A percentile compares a stretch with the other conserved stretches of the same genome.
phyloP scores from a whole-genome alignment of 2,113 vertebrate genomes.

The Oreocharis arfaki region DNA sequence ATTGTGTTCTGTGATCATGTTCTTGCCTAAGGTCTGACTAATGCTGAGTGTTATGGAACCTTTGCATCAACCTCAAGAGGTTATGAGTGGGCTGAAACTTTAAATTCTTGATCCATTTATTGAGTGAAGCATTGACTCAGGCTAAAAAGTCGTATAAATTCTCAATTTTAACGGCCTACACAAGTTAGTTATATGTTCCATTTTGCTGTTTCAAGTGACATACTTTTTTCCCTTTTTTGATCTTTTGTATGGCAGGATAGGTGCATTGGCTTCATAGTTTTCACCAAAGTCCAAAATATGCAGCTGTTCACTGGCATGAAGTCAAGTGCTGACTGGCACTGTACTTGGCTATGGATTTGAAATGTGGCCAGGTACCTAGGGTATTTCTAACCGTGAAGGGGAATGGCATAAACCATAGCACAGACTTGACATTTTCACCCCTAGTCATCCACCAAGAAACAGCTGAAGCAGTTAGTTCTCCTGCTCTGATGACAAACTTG shows the following conservation, averaged over 20 bases:
- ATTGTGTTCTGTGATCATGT: not conserved
- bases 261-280: not conserved
- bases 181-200: not conserved
- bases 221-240: not conserved
- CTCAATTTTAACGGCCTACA: not conserved
- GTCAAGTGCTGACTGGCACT: not conserved
- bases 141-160: not conserved
- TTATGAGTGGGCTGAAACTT: not conserved
- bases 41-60: not conserved
- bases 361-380: not conserved
- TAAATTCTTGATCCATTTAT: not conserved
- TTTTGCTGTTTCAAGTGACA: not conserved
- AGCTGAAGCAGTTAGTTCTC: not conserved
- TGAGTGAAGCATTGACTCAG: not conserved
- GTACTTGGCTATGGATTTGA: not conserved
- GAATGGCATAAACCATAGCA: not conserved
- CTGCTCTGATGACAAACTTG: not conserved
- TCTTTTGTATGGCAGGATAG: not conserved
- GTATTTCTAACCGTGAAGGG: constrained; percentile 3
- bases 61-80: not conserved
- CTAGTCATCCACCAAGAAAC: not conserved
- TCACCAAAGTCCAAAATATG: not conserved
- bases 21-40: not conserved
- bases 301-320: not conserved
- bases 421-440: not conserved